Evolutionary conservation across 2,113 vertebrate genomes (phyloP), one percentile per base, ranked within the genome.

Genomic region (Sturnus vulgaris): DNA sequence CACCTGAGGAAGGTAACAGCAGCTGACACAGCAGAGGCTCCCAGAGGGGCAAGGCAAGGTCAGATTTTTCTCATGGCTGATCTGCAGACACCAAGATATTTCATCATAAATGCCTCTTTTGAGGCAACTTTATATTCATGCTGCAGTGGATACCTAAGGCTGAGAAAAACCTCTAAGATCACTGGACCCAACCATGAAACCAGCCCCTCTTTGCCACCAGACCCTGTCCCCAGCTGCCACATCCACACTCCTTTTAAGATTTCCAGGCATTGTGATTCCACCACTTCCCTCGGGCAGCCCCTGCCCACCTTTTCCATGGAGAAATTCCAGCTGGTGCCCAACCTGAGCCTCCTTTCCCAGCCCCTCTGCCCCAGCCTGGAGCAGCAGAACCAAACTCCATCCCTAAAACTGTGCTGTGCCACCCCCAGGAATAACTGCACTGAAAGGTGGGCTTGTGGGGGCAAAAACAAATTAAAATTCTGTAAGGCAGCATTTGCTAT

Each of bases 381-480:
- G 39, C 39, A 56, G 31, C 25, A 46, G 4, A 49, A 13, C 25
- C 18, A 11, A 27, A n/a, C 25, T 15, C 33, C 63, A 31, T 27
- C 22, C 52, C 37, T 49, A 11, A 21, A 22, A 18, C 2, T 10
- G 5, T 5, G 22, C 53, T 28, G 16, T 56, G 40, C 39, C 23
- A 25, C 24, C 13, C 19, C 24, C 30, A 71, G 57, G 13, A 6
- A 15, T 14, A 12, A 44, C 7, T 31, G 37, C 21, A 37, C 12
- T 21, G 73, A 75, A 42, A 82, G 21, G 12, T 2, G 16, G 16
- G 30, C 3, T 68, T 47, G 9, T 63, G 42, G 44, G n/a, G 7
- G 11, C 5, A 1, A 8, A 16, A 23, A 37, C 35, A n/a, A 10
- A 3, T 6, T 4, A 5, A 10, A 16, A 15, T 39, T 47, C 4